Evolutionary conservation across 2,888 invertebrate species (phyloP).

Genomic region (Heliconius ismenius): DNA sequence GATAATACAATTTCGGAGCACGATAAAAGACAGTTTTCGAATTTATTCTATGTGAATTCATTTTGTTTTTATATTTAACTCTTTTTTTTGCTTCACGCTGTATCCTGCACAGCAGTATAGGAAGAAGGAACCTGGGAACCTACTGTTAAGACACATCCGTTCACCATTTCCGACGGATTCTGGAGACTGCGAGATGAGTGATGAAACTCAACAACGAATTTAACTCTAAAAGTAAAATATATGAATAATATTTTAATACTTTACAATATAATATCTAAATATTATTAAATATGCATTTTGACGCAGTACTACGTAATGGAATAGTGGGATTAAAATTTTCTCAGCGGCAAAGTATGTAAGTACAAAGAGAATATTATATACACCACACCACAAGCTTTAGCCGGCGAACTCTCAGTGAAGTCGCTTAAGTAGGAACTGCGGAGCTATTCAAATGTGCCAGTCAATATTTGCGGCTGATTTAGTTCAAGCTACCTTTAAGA

Average conservation of each 20-base stretch:
- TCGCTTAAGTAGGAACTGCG: slow-evolving; percentile 35
- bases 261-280: not conserved
- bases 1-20: slow-evolving; percentile 48
- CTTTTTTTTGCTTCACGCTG: not conserved
- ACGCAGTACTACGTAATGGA: slow-evolving; percentile 14
- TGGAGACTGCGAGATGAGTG: too few relatives aligned
- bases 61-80: not conserved
- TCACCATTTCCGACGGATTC: too few relatives aligned
- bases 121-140: too few relatives aligned
- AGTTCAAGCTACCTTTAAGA: slow-evolving; percentile 32
- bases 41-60: not conserved
- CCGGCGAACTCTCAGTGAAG: slow-evolving; percentile 19
- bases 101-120: too few relatives aligned
- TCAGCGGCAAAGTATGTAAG: slow-evolving; percentile 18
- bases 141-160: too few relatives aligned
- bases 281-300: slow-evolving; percentile 15
- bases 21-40: slow-evolving; percentile 26
- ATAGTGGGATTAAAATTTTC: slow-evolving; percentile 11
- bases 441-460: slow-evolving; percentile 38
- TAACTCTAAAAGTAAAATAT: too few relatives aligned
- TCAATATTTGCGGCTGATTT: slow-evolving; percentile 42
- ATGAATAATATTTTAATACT: too few relatives aligned
- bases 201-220: too few relatives aligned
- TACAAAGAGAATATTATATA: slow-evolving; percentile 26
- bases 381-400: slow-evolving; percentile 17